Evolutionary conservation across 2,888 invertebrate genomes (phyloP), one percentile per base, ranked within the genome.

Genomic region (Nomada fabriciana): DNA sequence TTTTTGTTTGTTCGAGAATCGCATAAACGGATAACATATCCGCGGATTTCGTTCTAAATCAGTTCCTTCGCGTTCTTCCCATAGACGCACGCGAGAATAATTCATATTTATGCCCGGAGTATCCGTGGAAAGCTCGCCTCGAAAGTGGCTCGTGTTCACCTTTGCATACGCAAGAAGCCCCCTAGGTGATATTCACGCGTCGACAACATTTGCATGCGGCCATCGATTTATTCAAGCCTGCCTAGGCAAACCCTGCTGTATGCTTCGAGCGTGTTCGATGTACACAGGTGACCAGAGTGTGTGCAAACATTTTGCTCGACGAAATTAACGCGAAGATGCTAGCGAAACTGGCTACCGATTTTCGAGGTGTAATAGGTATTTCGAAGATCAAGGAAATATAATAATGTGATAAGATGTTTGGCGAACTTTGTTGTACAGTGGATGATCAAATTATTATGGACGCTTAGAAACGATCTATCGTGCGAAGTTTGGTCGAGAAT

Each of bases 161-260:
- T 82, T 84, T 77, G 80, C 73, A 75, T 79, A 72, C 82, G 78
- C 79, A 72, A 82, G 67, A 63, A 73, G 53, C 64, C 57, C 71
- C 55, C 36, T 3, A 29, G 50, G 67, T 64, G 60, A 73, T 72
- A 74, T 69, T 63, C 65, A 20, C 50, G 52, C 18, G 52, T 18
- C 68, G 60, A 42, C 67, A 60, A 64, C 53, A 80, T 84, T 79
- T 76, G 75, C 76, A 83, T 76, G 53, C 67, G 60, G 42, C 20
- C 64, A 85, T 87, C 82, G 86, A 85, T 87, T 86, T 82, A 76
- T 79, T 73, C 79, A 73, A 60, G 57, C 63, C 64, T 74, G 57
- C 52, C 69, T 43, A 59, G 50, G 61, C 64, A 18, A 75, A 63
- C 57, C 82, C 60, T 52, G 69, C 25, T 57, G 4, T 15, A 10